Conservation (phyloP, 2,113 vertebrate genomes). For the Irena cyanogastra region DNA sequence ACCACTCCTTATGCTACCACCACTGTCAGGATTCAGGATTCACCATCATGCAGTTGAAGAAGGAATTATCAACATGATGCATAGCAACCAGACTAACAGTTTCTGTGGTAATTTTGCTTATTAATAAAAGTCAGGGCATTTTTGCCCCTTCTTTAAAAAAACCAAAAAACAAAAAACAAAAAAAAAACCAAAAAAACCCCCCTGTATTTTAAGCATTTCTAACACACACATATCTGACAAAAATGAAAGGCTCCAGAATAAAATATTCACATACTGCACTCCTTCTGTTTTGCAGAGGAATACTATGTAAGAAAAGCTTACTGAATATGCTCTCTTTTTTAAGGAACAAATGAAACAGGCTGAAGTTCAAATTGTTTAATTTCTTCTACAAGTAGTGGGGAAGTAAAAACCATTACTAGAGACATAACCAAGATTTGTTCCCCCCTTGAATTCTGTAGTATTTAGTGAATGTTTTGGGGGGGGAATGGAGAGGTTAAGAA, state of each 20-base stretch:
- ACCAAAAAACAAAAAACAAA: too few relatives aligned
- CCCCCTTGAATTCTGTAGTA: background rate
- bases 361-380: background rate
- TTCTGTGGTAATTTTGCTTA: background rate
- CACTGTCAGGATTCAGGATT: background rate
- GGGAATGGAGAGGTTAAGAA: fast-evolving
- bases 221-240: background rate
- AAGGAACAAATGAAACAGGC: background rate
- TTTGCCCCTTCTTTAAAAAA: background rate
- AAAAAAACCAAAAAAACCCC: too few relatives aligned
- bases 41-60: too few relatives aligned
- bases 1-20: background rate
- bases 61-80: background rate
- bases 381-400: background rate
- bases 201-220: background rate
- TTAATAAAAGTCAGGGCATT: background rate
- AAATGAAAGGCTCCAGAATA: background rate
- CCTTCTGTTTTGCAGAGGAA: background rate
- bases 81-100: background rate
- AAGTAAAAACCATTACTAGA: background rate
- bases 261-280: background rate
- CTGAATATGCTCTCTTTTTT: background rate
- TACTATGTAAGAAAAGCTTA: background rate
- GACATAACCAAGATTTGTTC: background rate
- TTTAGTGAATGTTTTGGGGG: background rate